Conservation (phyloP, 2,113 vertebrate genomes). For the Oncorhynchus gorbuscha region DNA sequence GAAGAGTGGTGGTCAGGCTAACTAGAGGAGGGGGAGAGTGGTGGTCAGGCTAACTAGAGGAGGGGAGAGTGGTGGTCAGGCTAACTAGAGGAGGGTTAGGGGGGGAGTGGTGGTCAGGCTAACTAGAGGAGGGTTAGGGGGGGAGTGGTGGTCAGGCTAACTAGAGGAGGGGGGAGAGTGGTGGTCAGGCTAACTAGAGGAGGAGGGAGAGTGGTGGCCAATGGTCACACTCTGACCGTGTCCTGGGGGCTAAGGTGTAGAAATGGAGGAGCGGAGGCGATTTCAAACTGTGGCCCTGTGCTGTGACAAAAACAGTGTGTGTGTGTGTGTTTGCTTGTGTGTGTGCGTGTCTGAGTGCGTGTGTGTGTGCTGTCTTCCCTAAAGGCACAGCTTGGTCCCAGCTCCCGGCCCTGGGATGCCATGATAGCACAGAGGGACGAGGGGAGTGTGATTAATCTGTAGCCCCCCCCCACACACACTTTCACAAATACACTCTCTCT, state of each 20-base stretch:
- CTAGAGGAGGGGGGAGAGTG: too few species aligned
- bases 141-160: too few species aligned
- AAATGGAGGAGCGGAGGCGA: neutral
- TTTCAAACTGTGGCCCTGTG: conserved; percentile 18
- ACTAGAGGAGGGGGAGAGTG: too few species aligned
- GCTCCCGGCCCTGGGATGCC: conserved; percentile 17
- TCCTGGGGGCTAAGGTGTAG: conserved; percentile 13
- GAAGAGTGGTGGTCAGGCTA: too few species aligned
- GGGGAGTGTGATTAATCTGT: neutral
- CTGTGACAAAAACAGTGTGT: conserved; percentile 5
- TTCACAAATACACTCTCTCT: conserved; percentile 1
- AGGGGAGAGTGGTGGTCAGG: neutral
- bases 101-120: too few species aligned
- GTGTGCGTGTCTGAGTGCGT: neutral
- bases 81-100: neutral
- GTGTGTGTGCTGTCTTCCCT: neutral
- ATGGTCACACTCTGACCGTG: conserved; percentile 13
- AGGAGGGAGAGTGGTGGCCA: too few species aligned
- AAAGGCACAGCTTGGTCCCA: conserved; percentile 23
- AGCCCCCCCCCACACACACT: conserved; percentile 6
- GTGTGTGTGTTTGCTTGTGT: neutral
- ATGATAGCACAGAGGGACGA: conserved; percentile 5
- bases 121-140: too few species aligned
- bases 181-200: too few species aligned
- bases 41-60: too few species aligned